phyloP scores from a whole-genome alignment of 64 coral and sea anemone genomes.

The Exaiptasia diaphana region DNA sequence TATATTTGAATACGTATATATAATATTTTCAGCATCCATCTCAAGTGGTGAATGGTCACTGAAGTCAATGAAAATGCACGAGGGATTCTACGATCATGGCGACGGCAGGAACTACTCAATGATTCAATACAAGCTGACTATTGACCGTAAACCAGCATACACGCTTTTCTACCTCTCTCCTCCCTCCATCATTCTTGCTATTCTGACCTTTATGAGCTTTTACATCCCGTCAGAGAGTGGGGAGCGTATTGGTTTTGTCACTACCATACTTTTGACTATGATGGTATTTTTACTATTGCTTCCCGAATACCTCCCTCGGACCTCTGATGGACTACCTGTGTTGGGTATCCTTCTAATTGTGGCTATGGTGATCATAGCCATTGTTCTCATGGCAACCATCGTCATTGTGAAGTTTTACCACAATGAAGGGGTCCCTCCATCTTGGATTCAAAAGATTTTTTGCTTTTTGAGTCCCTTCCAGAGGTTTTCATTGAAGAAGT shows the following conservation, averaged over 20 bases:
- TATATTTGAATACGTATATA: not conserved
- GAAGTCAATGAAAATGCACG: not conserved
- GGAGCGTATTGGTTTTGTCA: constrained; percentile 59
- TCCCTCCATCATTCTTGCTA: constrained; percentile 1
- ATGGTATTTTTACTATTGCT: constrained; percentile 46
- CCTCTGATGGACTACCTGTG: constrained; percentile 23
- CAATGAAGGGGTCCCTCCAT: constrained; percentile 11
- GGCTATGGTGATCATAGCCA: constrained; percentile 18
- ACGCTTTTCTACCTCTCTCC: constrained; percentile 23
- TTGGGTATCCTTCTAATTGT: constrained; percentile 17
- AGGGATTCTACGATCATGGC: constrained; percentile 15
- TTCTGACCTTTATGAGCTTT: constrained; percentile 37
- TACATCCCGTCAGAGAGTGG: constrained; percentile 55
- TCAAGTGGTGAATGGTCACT: constrained; percentile 18
- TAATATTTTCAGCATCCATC: constrained; percentile 3
- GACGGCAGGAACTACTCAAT: constrained; percentile 44
- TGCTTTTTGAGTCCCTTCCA: too few relatives aligned
- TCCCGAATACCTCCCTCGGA: constrained; percentile 9
- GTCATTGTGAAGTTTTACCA: constrained; percentile 28
- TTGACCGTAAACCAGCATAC: constrained; percentile 7
- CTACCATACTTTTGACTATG: constrained; percentile 49
- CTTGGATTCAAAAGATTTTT: too few relatives aligned
- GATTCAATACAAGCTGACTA: constrained; percentile 8
- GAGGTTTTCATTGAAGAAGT: too few relatives aligned
- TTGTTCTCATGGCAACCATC: constrained; percentile 24